These are phyloP conservation scores for Diloba caeruleocephala DNA, from an alignment of 2,888 invertebrate species.

Conservation along the genomic window DNA sequence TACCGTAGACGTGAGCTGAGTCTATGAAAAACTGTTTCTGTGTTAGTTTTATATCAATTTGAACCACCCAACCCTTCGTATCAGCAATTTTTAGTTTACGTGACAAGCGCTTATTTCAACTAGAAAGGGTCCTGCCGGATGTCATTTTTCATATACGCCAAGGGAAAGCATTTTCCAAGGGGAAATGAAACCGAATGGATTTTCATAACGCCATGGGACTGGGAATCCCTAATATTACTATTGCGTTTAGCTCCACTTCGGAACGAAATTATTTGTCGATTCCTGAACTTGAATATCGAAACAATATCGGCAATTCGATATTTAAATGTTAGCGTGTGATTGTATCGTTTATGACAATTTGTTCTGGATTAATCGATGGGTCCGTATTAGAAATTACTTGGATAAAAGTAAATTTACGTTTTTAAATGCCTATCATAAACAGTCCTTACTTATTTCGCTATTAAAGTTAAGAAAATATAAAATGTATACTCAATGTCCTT, in stretches of 20 bases:
- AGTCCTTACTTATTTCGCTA: conserved; percentile 7
- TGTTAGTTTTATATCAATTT: conserved; percentile 2
- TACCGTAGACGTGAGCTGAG: no score
- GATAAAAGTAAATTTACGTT: conserved; percentile 6
- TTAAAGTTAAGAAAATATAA: conserved; percentile 5
- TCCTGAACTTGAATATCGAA: conserved; percentile 5
- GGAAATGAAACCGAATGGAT: conserved; percentile 36
- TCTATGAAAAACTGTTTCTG: conserved; percentile 1
- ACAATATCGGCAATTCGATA: conserved; percentile 1
- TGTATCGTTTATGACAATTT: conserved; percentile 15
- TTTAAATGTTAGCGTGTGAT: conserved; percentile 28
- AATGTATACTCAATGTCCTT: background rate
- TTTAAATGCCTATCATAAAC: conserved; percentile 13
- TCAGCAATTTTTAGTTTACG: conserved; percentile 44
- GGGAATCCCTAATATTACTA: conserved; percentile 14
- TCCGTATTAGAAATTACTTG: conserved; percentile 1
- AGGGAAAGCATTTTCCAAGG: conserved; percentile 39
- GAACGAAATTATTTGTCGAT: no score
- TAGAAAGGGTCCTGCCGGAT: conserved; percentile 41
- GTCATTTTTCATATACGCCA: conserved; percentile 51
- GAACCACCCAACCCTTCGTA: conserved; percentile 20
- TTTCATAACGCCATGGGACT: conserved; percentile 23
- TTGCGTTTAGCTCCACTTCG: no score
- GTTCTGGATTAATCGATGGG: background rate
- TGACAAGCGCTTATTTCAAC: conserved; percentile 54